Evolutionary conservation across 2,888 invertebrate species (phyloP).

Genomic region (Tinea trinotella): DNA sequence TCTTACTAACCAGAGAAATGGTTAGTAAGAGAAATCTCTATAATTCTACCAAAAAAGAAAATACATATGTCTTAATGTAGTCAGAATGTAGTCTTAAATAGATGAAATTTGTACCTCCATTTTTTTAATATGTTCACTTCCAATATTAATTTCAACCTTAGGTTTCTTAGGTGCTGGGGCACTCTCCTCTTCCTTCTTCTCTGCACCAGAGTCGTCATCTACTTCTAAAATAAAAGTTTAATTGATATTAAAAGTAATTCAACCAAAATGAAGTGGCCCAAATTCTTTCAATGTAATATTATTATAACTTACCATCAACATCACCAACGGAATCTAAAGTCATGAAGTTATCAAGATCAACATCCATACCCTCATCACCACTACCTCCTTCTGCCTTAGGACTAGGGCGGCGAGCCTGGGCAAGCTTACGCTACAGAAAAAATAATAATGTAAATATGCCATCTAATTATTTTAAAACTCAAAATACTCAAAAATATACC

Average conservation of each 20-base stretch:
- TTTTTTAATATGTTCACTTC: conserved; percentile 83
- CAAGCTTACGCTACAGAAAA: conserved; percentile 44
- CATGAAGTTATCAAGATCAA: conserved; percentile 87
- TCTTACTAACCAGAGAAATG: no score
- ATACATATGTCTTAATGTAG: no score
- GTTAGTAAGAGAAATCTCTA: no score
- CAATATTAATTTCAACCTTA: conserved; percentile 80
- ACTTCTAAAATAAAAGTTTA: conserved; percentile 42
- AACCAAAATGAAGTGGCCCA: not conserved
- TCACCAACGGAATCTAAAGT: conserved; percentile 92
- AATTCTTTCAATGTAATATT: not conserved
- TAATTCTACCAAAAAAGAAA: no score
- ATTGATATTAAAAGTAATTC: conserved; percentile 22
- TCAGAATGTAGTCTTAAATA: not conserved
- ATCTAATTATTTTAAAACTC: not conserved
- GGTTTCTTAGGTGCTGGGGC: conserved; percentile 61
- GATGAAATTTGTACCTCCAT: conserved; percentile 77
- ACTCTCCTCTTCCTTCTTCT: conserved; percentile 64
- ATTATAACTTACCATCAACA: conserved; percentile 75
- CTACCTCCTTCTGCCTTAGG: conserved; percentile 73
- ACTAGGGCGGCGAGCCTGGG: conserved; percentile 44
- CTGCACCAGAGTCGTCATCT: conserved; percentile 72
- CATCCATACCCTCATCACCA: conserved; percentile 80
- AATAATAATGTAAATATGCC: not conserved
- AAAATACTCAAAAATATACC: conserved; percentile 50